Conservation (phyloP, 1,140 invertebrate species). For the Anastatus disparis region DNA sequence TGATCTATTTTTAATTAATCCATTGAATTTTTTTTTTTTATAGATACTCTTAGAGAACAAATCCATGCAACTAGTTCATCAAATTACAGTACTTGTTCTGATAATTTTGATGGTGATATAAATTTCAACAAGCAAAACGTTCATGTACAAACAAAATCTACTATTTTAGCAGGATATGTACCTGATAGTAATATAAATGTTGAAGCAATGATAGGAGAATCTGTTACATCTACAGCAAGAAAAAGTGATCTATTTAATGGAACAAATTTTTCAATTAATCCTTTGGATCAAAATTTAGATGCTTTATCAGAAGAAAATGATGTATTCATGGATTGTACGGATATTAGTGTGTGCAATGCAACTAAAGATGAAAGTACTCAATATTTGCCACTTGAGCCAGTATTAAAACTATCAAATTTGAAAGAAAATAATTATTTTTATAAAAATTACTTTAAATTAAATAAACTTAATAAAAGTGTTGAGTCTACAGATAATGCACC, state of each 20-base stretch:
- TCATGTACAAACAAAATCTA: not conserved
- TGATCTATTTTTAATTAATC: too few species aligned
- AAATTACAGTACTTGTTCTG: constrained; percentile 36
- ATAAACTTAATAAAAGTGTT: not conserved
- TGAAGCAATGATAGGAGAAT: not conserved
- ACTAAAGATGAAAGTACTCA: constrained; percentile 13
- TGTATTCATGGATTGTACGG: constrained; percentile 17
- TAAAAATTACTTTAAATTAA: not conserved
- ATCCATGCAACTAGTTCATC: too few species aligned
- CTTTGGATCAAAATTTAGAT: constrained; percentile 38
- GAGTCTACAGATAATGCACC: not conserved
- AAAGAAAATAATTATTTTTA: constrained; percentile 24
- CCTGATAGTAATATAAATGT: not conserved
- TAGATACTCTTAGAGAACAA: too few species aligned
- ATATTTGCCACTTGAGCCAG: constrained; percentile 15
- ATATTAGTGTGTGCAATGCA: not conserved
- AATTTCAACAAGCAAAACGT: not conserved
- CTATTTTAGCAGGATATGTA: constrained; percentile 28
- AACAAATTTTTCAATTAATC: constrained; percentile 16
- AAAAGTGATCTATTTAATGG: not conserved
- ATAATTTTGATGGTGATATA: constrained; percentile 11
- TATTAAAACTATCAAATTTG: not conserved
- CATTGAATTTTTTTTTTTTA: too few species aligned
- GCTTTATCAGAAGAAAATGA: constrained; percentile 12
- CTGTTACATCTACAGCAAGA: not conserved